phyloP scores from a whole-genome alignment of 2,113 vertebrate species.

The Sebastes fasciatus region DNA sequence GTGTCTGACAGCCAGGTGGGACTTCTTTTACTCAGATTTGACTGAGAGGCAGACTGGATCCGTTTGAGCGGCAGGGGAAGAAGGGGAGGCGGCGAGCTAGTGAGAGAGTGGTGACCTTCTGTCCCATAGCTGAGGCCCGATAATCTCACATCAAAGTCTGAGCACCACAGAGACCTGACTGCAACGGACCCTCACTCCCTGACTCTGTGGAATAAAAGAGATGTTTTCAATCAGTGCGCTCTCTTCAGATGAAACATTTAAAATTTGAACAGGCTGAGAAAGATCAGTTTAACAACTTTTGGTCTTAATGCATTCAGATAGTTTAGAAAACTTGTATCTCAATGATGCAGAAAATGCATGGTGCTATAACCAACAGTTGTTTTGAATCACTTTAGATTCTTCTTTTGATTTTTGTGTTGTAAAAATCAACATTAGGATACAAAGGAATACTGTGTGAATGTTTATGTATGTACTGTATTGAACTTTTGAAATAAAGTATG shows the following conservation, averaged over 20 bases:
- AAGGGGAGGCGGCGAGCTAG: constrained; percentile 36
- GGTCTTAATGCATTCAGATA: not conserved
- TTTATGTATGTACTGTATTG: too few relatives aligned
- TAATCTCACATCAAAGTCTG: constrained; percentile 81
- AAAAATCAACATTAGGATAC: not conserved
- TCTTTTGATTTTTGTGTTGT: not conserved
- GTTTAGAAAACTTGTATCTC: not conserved
- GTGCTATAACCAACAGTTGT: not conserved
- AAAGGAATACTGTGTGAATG: not conserved
- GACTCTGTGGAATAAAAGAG: constrained; percentile 32
- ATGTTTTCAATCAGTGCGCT: constrained; percentile 40
- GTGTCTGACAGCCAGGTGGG: constrained; percentile 55
- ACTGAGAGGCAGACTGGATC: constrained; percentile 51
- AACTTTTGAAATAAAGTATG: too few relatives aligned
- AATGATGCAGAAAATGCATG: not conserved
- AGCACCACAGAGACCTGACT: constrained; percentile 50
- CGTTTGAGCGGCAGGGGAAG: constrained; percentile 46
- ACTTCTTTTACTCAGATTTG: constrained; percentile 46
- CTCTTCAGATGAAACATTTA: constrained; percentile 21
- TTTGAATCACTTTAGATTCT: not conserved
- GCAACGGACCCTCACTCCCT: constrained; percentile 27
- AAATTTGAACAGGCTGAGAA: not conserved
- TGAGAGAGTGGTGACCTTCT: constrained; percentile 70
- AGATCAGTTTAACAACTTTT: not conserved
- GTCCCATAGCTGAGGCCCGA: constrained; percentile 62